Percentiles rank a stretch among this genome's conserved stretches.
phyloP scores from a whole-genome alignment of 2,797 vertebrate genomes.

The Emys orbicularis region DNA sequence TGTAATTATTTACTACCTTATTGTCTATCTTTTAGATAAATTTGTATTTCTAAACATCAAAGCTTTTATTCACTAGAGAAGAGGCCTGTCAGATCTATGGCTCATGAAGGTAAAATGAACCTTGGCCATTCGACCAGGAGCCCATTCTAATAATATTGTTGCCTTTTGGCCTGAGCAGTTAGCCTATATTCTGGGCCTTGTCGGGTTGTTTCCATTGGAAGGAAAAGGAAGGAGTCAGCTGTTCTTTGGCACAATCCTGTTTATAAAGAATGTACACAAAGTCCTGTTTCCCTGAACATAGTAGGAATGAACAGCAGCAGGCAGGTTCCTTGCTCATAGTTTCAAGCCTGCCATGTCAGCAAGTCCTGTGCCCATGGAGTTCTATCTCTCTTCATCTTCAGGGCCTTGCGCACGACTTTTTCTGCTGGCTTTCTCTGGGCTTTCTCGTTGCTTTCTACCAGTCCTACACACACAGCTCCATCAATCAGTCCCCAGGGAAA shows the following conservation, averaged over 20 bases:
- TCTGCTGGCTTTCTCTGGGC: not conserved
- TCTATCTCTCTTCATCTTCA: not conserved
- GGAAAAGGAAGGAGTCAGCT: not conserved
- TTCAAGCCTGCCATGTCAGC: not conserved
- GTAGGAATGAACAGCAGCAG: not conserved
- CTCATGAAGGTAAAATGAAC: constrained; percentile 27
- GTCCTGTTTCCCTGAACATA: not conserved
- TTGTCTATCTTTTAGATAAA: not conserved
- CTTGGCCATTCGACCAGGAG: constrained; percentile 36
- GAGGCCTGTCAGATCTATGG: not conserved
- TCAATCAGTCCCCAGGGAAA: not conserved
- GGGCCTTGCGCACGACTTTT: not conserved
- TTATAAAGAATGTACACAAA: not conserved
- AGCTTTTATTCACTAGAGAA: not conserved
- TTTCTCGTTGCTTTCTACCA: not conserved
- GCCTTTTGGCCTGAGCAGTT: not conserved
- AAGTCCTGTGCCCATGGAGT: not conserved
- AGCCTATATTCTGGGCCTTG: constrained; percentile 8
- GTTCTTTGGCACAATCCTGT: not conserved
- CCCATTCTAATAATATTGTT: constrained; percentile 39
- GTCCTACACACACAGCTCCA: not conserved
- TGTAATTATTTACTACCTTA: not conserved
- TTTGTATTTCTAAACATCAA: constrained; percentile 2
- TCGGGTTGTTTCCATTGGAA: constrained; percentile 34
- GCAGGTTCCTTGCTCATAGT: not conserved